Evolutionary conservation across 2,888 invertebrate genomes (phyloP), one percentile per base, ranked within the genome.

Genomic region (Erebia epiphron): DNA sequence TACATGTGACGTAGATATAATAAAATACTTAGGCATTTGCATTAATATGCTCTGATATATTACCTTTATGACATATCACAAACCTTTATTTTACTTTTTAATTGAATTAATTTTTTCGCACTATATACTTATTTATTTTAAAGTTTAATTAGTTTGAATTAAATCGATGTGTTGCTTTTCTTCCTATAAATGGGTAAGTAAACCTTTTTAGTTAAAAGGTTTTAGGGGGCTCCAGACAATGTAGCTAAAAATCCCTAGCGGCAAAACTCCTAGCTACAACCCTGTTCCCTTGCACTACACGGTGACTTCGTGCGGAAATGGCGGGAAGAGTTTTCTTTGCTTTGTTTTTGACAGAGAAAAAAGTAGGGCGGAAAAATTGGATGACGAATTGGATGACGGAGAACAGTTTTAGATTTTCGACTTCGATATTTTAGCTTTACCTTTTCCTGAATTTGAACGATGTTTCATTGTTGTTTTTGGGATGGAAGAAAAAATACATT

Each of bases 221-320:
- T 46, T 46, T 46, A 46, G 46, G 46, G 13, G 46, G 13, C 46
- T 46, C 46, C 9, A 18, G 2, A n/a, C 7, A 16, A 50, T 9
- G n/a, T n/a, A n/a, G 16, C 16, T 8, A 9, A 9, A 9, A 52
- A 9, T 9, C 3, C 10, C 10, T 18, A 54, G 10, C 54, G 2
- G n/a, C 10, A 16, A 41, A 41, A 5, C 35, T 35, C n/a, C 43
- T 41, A 41, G 18, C 62, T 21, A 49, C 62, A 49, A 1, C 49
- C 62, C 62, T 62, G 62, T 1, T 84, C 89, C 83, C 86, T 80
- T 79, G 80, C 86, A 86, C 90, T 92, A 84, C 83, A 89, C 80
- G 81, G 83, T 84, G 86, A 82, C 84, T 81, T 86, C 85, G 83
- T 79, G 90, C 85, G 89, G 86, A 91, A 90, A 84, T 79, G 75